A percentile compares a stretch with the other conserved stretches of the same genome.
Conservation (phyloP, 2,888 invertebrate species). For the Drosophila niveifrons region DNA sequence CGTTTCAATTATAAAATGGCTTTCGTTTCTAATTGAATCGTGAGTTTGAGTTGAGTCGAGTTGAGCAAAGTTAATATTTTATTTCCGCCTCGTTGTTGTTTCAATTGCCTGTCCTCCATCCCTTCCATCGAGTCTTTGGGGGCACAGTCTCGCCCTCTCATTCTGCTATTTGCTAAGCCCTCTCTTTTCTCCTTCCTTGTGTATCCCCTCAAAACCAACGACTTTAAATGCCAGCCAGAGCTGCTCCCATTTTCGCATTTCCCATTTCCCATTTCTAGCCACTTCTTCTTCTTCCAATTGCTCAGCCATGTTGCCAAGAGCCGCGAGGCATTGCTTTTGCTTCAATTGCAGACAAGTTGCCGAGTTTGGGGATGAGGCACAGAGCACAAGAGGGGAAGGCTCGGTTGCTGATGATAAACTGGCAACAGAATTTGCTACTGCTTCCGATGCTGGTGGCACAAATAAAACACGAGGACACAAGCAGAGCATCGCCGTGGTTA, state of each 20-base stretch:
- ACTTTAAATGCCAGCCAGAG: slow-evolving; percentile 54
- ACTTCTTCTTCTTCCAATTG: slow-evolving; percentile 43
- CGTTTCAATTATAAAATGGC: slow-evolving; percentile 83
- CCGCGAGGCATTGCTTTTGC: slow-evolving; percentile 60
- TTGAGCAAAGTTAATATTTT: slow-evolving; percentile 75
- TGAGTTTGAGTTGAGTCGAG: slow-evolving; percentile 53
- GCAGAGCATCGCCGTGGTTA: slow-evolving; percentile 59
- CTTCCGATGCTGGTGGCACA: too few relatives aligned
- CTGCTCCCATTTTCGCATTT: slow-evolving; percentile 30
- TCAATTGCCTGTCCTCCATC: slow-evolving; percentile 47
- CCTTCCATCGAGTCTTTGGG: slow-evolving; percentile 13
- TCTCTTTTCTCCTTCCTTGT: background rate
- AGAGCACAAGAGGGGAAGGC: background rate
- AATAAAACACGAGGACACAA: slow-evolving; percentile 16
- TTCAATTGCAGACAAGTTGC: slow-evolving; percentile 59
- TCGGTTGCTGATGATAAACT: too few relatives aligned
- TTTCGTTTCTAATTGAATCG: slow-evolving; percentile 81
- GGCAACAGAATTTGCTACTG: background rate
- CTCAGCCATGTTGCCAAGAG: slow-evolving; percentile 54
- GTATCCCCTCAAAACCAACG: slow-evolving; percentile 22
- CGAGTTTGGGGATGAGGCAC: background rate
- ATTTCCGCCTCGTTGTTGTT: slow-evolving; percentile 66
- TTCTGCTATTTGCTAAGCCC: slow-evolving; percentile 55
- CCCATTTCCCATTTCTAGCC: slow-evolving; percentile 52
- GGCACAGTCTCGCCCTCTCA: slow-evolving; percentile 4